A percentile compares a stretch with the other conserved stretches of the same genome.
phyloP scores from a whole-genome alignment of 2,797 vertebrate genomes.

The Anguilla anguilla region DNA sequence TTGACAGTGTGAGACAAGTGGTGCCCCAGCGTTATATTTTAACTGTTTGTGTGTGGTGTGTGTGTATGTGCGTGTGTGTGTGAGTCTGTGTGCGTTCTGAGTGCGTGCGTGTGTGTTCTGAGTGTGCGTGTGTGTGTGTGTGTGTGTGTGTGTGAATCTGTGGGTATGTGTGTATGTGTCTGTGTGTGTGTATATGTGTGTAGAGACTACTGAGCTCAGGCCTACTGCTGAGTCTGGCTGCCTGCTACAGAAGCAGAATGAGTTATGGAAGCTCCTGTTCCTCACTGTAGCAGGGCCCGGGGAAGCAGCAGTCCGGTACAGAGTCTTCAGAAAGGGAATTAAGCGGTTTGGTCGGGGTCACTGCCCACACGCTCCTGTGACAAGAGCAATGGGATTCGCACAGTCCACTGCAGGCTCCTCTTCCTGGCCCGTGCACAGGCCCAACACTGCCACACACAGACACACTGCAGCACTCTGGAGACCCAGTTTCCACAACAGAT shows the following conservation, averaged over 20 bases:
- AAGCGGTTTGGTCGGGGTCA: conserved; percentile 71
- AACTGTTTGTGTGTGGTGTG: neutral
- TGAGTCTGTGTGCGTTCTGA: too few relatives aligned
- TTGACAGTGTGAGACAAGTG: neutral
- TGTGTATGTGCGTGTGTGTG: too few relatives aligned
- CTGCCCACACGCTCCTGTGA: conserved; percentile 64
- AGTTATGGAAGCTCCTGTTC: conserved; percentile 24
- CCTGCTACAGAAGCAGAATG: neutral
- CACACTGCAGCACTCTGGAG: neutral
- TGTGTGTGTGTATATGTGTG: neutral
- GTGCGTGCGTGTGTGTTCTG: too few relatives aligned
- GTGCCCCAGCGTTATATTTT: neutral
- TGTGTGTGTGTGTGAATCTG: too few relatives aligned
- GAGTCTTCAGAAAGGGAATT: conserved; percentile 66
- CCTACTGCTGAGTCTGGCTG: neutral
- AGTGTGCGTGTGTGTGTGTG: too few relatives aligned
- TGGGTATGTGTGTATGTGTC: too few relatives aligned
- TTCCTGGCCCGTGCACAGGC: conserved; percentile 25
- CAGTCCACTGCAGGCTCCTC: conserved; percentile 54
- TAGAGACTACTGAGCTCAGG: neutral
- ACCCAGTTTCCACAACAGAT: neutral
- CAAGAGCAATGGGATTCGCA: conserved; percentile 59
- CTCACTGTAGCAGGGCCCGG: conserved; percentile 52
- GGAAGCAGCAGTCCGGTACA: conserved; percentile 50
- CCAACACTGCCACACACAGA: neutral